Evolutionary conservation across 1,140 invertebrate genomes (phyloP), one percentile per base, ranked within the genome.

Genomic region (Nixonia krombeini): DNA sequence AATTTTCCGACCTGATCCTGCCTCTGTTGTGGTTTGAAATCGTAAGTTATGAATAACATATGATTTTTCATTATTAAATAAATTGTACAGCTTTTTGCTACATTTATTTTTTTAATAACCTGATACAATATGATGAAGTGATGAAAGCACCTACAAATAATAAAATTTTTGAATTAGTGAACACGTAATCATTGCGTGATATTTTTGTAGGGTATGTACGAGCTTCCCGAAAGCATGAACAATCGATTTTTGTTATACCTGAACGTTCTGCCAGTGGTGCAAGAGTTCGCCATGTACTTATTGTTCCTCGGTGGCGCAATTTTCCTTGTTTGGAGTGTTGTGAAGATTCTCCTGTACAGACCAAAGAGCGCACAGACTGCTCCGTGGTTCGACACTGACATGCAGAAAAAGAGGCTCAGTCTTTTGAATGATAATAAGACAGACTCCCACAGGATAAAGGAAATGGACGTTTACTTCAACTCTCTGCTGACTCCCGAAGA

Each of bases 21-120:
- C 93, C 93, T 0, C 78, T 94, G 65, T 81, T 94, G 0, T 94
- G 93, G 92, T 93, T 92, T 63, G 93, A 94, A 87, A 92, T 93
- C 73, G 93, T 94, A 88, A 91, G 92, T 90, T 6, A 10, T 10
- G 70, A 2, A 26, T 15, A 7, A 49, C n/a, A n/a, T n/a, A n/a
- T n/a, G n/a, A 33, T 18, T 25, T 25, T 18, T 12, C 7, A 8
- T 52, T 26, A n/a, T n/a, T n/a, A n/a, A n/a, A n/a, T n/a, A n/a
- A n/a, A n/a, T n/a, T n/a, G n/a, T n/a, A n/a, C n/a, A n/a, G n/a
- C n/a, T n/a, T n/a, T n/a, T n/a, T n/a, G n/a, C n/a, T n/a, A n/a
- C n/a, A n/a, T n/a, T n/a, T n/a, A n/a, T n/a, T n/a, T n/a, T n/a
- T n/a, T n/a, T n/a, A n/a, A n/a, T n/a, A n/a, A n/a, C n/a, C n/a